phyloP scores from a whole-genome alignment of 2,888 invertebrate species.

The Cenopis cana region DNA sequence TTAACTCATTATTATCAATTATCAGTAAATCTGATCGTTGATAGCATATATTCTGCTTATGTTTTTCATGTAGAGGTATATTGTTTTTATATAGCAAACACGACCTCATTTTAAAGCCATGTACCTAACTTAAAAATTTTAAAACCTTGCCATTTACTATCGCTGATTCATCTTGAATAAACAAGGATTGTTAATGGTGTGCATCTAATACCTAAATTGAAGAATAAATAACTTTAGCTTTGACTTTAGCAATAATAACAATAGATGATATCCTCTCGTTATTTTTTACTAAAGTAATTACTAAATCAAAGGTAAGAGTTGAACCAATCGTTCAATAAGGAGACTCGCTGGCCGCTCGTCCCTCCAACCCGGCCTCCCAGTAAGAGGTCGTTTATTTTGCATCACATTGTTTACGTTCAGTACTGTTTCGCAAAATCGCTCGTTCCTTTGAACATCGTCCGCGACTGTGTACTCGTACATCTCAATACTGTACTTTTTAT shows the following conservation, averaged over 20 bases:
- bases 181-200: neutral
- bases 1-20: no score
- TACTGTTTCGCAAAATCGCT: constrained; percentile 37
- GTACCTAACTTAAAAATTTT: neutral
- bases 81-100: neutral
- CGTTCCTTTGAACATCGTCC: constrained; percentile 35
- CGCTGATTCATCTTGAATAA: neutral
- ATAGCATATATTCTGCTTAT: neutral
- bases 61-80: neutral
- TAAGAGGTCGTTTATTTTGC: constrained; percentile 43
- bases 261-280: no score
- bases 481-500: constrained; percentile 20
- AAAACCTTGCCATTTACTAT: neutral
- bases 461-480: constrained; percentile 10
- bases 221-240: no score
- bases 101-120: neutral
- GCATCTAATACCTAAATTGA: no score
- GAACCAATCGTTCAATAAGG: neutral
- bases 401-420: constrained; percentile 44
- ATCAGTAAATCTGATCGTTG: neutral
- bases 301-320: no score
- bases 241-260: no score
- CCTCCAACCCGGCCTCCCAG: neutral
- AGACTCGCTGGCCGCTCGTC: constrained; percentile 7
- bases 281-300: no score